Conservation (phyloP, 2,888 invertebrate genomes). For the Bombyx huttoni region DNA sequence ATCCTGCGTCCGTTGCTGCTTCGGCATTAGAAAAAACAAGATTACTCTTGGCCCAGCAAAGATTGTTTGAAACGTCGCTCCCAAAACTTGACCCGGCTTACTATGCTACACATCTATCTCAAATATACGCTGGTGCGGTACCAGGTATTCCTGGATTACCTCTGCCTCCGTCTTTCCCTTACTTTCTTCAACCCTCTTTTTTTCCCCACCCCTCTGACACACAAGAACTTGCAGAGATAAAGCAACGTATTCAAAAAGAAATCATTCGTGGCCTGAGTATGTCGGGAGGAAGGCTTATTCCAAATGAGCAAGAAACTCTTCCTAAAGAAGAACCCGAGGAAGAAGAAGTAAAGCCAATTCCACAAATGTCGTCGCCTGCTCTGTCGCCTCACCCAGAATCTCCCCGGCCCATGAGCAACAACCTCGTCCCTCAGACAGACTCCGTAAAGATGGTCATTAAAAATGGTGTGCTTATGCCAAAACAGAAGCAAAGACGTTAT, state of each 20-base stretch:
- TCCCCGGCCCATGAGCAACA: slow-evolving; percentile 58
- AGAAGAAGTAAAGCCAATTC: slow-evolving; percentile 64
- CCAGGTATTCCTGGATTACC: slow-evolving; percentile 68
- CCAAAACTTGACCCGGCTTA: slow-evolving; percentile 76
- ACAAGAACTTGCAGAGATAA: slow-evolving; percentile 77
- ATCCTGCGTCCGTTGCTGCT: slow-evolving; percentile 42
- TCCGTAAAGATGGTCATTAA: slow-evolving; percentile 92
- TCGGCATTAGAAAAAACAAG: slow-evolving; percentile 69
- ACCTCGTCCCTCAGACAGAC: slow-evolving; percentile 61
- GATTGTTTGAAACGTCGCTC: slow-evolving; percentile 73
- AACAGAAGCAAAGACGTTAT: slow-evolving; percentile 91
- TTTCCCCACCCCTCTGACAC: slow-evolving; percentile 70
- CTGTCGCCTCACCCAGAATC: slow-evolving; percentile 63
- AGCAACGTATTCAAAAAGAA: slow-evolving; percentile 77
- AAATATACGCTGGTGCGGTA: slow-evolving; percentile 71
- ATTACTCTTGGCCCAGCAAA: slow-evolving; percentile 77
- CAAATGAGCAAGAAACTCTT: slow-evolving; percentile 42
- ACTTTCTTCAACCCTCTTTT: slow-evolving; percentile 74
- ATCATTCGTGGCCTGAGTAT: slow-evolving; percentile 76
- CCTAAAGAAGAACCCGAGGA: slow-evolving; percentile 65
- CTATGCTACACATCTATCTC: slow-evolving; percentile 74
- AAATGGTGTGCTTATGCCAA: slow-evolving; percentile 91
- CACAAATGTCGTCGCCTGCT: slow-evolving; percentile 46
- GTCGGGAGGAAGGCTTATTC: slow-evolving; percentile 77
- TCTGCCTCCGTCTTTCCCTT: slow-evolving; percentile 75